Conservation (phyloP, 2,113 vertebrate species). For the Saiga tatarica region DNA sequence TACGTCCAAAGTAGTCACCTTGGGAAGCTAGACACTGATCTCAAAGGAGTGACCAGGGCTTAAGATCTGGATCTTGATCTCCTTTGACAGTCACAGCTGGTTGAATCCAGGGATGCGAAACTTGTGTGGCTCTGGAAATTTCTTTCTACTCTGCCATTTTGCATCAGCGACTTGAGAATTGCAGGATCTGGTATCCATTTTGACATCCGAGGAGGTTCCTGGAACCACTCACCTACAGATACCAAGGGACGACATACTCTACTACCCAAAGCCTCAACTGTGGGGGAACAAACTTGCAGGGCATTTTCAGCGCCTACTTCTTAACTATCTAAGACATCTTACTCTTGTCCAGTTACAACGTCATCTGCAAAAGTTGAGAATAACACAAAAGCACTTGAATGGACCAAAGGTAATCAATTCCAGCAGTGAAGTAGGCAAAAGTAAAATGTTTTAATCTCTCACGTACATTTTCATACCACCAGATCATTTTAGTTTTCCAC, state of each 20-base stretch:
- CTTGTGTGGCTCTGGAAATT: neutral
- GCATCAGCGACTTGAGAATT: neutral
- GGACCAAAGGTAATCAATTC: neutral
- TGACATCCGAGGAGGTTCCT: neutral
- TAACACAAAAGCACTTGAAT: neutral
- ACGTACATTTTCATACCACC: neutral
- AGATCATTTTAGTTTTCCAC: slow-evolving; percentile 1
- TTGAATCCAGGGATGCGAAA: neutral
- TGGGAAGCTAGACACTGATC: neutral
- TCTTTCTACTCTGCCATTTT: neutral
- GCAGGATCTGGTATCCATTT: neutral
- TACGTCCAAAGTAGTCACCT: slow-evolving; percentile 25
- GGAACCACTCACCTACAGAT: neutral
- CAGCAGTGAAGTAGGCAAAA: slow-evolving; percentile 27
- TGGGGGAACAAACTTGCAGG: neutral
- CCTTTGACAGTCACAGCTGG: neutral
- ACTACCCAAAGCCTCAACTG: neutral
- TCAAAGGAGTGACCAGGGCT: neutral
- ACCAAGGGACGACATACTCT: neutral
- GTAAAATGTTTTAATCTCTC: neutral
- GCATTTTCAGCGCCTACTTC: neutral
- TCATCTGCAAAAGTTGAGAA: slow-evolving; percentile 11
- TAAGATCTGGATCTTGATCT: neutral
- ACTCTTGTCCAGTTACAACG: neutral
- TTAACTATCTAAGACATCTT: neutral